A percentile compares a stretch with the other conserved stretches of the same genome.
These are phyloP conservation scores for Araneus ventricosus DNA, from an alignment of 1,140 invertebrate species.

Conservation along the genomic window DNA sequence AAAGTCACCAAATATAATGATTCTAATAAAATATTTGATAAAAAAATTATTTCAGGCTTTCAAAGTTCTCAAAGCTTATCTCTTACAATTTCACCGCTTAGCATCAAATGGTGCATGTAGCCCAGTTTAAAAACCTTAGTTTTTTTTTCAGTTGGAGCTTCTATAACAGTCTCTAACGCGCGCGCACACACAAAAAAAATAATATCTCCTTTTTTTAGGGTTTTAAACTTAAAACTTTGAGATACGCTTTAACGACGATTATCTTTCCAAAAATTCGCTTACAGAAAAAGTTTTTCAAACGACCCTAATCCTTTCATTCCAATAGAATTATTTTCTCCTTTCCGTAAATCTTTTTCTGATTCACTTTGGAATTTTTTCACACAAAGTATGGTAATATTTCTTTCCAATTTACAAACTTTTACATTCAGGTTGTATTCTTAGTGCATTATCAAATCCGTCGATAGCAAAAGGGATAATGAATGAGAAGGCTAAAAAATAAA, in stretches of 20 bases:
- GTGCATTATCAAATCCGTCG: background rate
- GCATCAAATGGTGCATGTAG: no score
- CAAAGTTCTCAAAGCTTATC: no score
- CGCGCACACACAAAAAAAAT: background rate
- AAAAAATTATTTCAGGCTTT: no score
- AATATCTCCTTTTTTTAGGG: background rate
- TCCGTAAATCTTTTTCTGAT: background rate
- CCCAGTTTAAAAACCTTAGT: no score
- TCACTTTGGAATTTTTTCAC: background rate
- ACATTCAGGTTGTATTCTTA: background rate
- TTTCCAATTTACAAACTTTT: background rate
- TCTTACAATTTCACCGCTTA: no score
- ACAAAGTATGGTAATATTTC: background rate
- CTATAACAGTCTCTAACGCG: background rate
- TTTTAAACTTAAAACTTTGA: background rate
- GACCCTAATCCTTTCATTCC: background rate
- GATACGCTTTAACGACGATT: background rate
- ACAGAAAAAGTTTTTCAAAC: background rate
- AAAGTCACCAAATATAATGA: no score
- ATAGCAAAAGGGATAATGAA: background rate
- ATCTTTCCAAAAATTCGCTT: background rate
- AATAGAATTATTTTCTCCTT: slow-evolving; percentile 8
- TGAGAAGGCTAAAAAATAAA: background rate
- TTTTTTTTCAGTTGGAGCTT: background rate
- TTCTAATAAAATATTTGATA: no score